These are phyloP conservation scores for Stigmatopora nigra DNA, from an alignment of 2,113 vertebrate species.

Conservation along the genomic window DNA sequence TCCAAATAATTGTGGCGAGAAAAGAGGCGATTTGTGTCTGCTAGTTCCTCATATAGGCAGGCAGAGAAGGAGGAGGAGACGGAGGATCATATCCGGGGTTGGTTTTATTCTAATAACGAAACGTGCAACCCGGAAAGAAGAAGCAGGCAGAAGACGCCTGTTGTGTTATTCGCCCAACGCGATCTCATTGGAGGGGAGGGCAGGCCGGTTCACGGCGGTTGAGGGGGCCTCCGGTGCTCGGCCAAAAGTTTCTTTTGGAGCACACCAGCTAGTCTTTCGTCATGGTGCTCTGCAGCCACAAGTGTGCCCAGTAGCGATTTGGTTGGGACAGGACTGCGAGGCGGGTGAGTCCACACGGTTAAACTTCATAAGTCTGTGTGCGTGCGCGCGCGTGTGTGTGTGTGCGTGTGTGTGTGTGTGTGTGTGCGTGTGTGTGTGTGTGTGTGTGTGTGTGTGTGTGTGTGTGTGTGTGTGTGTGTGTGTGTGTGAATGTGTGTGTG, in stretches of 20 bases:
- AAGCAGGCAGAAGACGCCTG: slow-evolving; percentile 8
- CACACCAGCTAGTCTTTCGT: not conserved
- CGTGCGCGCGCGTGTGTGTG: not conserved
- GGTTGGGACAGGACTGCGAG: slow-evolving; percentile 46
- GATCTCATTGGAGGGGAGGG: slow-evolving; percentile 33
- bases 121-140: slow-evolving; percentile 66
- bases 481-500: too few relatives aligned
- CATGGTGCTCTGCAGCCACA: slow-evolving; percentile 27
- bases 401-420: not conserved
- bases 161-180: slow-evolving; percentile 40
- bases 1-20: not conserved
- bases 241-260: slow-evolving; percentile 17
- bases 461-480: too few relatives aligned
- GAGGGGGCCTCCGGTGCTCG: slow-evolving; percentile 5
- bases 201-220: not conserved
- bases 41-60: slow-evolving; percentile 28
- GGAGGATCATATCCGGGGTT: slow-evolving; percentile 69
- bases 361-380: not conserved
- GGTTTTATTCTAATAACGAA: slow-evolving; percentile 68
- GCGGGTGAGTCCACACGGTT: slow-evolving; percentile 41
- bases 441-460: not conserved
- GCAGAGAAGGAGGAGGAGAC: slow-evolving; percentile 34
- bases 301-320: slow-evolving; percentile 42
- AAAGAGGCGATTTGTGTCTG: not conserved
- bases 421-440: slow-evolving; percentile 1